phyloP scores from a whole-genome alignment of 2,113 vertebrate species.

The Bothrops jararaca region DNA sequence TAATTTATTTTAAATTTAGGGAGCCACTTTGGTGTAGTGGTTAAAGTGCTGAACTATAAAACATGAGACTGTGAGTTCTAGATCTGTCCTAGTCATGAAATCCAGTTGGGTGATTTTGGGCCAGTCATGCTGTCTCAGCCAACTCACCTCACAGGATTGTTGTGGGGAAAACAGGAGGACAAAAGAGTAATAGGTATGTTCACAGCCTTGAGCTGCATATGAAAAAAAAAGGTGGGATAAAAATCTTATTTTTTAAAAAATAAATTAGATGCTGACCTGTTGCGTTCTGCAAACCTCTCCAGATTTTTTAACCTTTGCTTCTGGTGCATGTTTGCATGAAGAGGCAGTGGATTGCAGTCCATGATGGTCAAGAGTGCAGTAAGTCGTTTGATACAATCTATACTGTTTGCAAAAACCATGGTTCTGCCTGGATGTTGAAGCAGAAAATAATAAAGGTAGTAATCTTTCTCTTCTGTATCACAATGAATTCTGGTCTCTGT shows the following conservation, averaged over 20 bases:
- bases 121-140: background rate
- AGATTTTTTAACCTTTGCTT: conserved; percentile 95
- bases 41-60: background rate
- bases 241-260: too few species aligned
- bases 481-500: conserved; percentile 91
- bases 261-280: conserved; percentile 74
- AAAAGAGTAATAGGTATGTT: background rate
- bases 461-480: conserved; percentile 88
- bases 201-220: background rate
- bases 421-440: conserved; percentile 90
- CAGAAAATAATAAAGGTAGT: conserved; percentile 93
- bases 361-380: conserved; percentile 86
- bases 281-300: conserved; percentile 88
- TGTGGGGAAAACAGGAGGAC: background rate
- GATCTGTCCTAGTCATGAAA: background rate
- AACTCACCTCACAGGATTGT: background rate
- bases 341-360: conserved; percentile 80
- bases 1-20: background rate
- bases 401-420: conserved; percentile 97
- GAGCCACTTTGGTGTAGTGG: background rate
- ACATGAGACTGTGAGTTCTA: background rate
- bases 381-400: conserved; percentile 94
- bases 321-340: conserved; percentile 98
- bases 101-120: background rate
- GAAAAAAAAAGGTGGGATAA: background rate